Conservation (phyloP, 1,140 invertebrate genomes). For the Diachasma alloeum region DNA sequence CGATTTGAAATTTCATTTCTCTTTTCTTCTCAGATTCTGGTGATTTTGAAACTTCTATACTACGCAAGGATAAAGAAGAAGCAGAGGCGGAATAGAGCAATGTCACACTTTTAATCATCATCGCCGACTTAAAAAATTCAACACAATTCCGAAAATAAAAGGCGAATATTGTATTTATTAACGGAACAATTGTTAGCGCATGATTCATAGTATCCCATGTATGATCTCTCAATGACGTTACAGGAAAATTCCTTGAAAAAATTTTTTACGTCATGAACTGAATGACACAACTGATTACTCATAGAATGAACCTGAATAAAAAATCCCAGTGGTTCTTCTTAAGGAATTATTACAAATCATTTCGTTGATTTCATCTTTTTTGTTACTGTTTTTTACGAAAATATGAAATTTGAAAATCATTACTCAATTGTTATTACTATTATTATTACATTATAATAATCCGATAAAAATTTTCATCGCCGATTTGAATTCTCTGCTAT, state of each 20-base stretch:
- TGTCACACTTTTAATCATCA: background rate
- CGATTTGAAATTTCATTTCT: background rate
- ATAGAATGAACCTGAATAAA: slow-evolving; percentile 40
- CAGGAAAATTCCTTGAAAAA: background rate
- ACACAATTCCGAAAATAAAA: background rate
- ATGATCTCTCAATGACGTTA: background rate
- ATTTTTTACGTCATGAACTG: background rate
- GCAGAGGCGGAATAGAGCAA: background rate
- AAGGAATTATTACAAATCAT: too few relatives aligned
- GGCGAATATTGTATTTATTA: background rate
- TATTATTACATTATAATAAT: too few relatives aligned
- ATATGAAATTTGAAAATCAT: too few relatives aligned
- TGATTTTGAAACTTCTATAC: background rate
- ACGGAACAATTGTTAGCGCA: background rate
- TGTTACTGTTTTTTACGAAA: too few relatives aligned
- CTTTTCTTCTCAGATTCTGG: background rate
- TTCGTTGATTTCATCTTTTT: too few relatives aligned
- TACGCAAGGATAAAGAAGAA: background rate
- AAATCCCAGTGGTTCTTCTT: too few relatives aligned
- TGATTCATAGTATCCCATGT: background rate
- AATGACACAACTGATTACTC: slow-evolving; percentile 30
- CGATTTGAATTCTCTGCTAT: too few relatives aligned
- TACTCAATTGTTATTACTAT: too few relatives aligned
- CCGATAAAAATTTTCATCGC: too few relatives aligned
- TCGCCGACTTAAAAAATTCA: background rate